Percentiles rank a stretch among this genome's conserved stretches.
Evolutionary conservation across 2,797 vertebrate species (phyloP).

Genomic region (Podargus strigoides): DNA sequence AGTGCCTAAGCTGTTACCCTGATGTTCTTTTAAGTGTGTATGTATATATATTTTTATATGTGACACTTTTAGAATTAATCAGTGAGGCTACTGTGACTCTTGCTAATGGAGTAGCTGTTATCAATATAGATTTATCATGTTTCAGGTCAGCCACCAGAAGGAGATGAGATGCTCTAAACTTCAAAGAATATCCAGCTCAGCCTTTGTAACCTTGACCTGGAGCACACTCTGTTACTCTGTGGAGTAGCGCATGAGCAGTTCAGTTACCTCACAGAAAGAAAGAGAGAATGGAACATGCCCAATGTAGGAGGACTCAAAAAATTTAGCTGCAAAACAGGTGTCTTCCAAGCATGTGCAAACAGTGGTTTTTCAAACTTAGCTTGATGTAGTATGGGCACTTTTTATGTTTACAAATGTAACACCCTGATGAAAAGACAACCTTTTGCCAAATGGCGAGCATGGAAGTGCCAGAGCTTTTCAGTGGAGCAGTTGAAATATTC

Average conservation of each 20-base stretch:
- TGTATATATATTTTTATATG: background rate
- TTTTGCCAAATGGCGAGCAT: constrained; percentile 5
- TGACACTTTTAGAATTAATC: background rate
- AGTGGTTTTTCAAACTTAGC: background rate
- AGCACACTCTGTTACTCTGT: background rate
- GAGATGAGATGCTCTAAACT: background rate
- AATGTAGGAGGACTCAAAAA: background rate
- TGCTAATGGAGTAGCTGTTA: constrained; percentile 15
- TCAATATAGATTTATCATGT: constrained; percentile 12
- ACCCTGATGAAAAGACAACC: background rate
- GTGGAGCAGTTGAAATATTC: background rate
- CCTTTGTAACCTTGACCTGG: background rate
- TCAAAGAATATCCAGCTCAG: background rate
- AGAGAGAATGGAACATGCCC: background rate
- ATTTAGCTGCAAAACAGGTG: background rate
- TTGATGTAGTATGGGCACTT: background rate
- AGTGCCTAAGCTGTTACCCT: background rate
- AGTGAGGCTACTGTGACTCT: background rate
- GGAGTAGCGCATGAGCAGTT: background rate
- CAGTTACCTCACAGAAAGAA: background rate
- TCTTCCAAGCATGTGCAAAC: background rate
- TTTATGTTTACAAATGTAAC: constrained; percentile 11
- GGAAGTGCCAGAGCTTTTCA: background rate
- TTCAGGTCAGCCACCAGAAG: background rate
- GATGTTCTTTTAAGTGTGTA: background rate